phyloP scores from a whole-genome alignment of 2,797 vertebrate genomes.

The Hipposideros larvatus region DNA sequence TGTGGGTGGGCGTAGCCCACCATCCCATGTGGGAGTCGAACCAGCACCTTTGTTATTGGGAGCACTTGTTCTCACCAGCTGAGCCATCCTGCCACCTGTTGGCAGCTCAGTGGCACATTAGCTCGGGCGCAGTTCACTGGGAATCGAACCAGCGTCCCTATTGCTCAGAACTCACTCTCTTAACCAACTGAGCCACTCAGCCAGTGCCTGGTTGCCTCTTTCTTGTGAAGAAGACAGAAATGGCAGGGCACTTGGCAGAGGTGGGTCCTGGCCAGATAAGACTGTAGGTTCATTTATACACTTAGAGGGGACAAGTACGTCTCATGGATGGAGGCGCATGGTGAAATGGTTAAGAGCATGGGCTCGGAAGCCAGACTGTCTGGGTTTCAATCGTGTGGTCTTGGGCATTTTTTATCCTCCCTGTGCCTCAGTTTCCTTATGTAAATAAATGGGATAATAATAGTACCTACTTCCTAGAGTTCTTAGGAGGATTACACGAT shows the following conservation, averaged over 20 bases:
- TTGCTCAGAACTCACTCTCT: no score
- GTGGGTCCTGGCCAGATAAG: not conserved
- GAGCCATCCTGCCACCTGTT: no score
- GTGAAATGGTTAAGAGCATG: not conserved
- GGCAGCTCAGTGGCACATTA: no score
- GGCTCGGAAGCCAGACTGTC: not conserved
- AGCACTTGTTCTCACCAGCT: no score
- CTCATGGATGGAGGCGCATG: not conserved
- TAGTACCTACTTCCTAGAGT: not conserved
- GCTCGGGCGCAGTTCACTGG: no score
- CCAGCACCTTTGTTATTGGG: no score
- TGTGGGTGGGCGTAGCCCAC: no score
- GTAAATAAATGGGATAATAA: not conserved
- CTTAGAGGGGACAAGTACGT: not conserved
- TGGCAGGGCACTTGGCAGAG: not conserved
- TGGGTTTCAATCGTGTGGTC: not conserved
- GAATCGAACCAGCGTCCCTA: no score
- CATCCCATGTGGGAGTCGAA: no score
- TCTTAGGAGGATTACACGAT: not conserved
- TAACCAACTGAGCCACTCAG: no score
- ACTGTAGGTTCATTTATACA: not conserved
- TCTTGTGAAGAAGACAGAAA: not conserved
- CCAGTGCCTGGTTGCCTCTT: not conserved
- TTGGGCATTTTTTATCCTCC: not conserved
- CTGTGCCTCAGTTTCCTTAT: not conserved